Base-by-base conservation (phyloP, 1,140 invertebrate genomes). In the Chironomus striatipennis region DNA sequence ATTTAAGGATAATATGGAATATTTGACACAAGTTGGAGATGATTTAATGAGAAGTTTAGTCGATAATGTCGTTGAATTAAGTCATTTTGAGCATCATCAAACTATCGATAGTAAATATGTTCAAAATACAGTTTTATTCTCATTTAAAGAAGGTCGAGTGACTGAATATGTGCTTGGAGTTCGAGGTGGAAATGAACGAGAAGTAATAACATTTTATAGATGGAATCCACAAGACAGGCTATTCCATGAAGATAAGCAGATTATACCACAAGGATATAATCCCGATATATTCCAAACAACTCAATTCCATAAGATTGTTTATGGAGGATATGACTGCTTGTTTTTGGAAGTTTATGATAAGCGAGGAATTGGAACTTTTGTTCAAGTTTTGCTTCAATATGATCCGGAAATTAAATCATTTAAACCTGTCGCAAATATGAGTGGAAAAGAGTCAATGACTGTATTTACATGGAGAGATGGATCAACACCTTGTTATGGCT, bases 1-100 rank as follows among this genome's bases (percentile, higher is more conserved):
- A 70, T 70, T 70, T 70, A 18, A 70, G 20, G 18, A 18, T 7
- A 70, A 70, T 20, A 18, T 70, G 17, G 65, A 70, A 18, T 8
- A 70, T 18, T 20, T 70, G 18, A 18, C 65, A 21, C 8, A 18
- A 70, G 20, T 70, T 3, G 7, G 17, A 3, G 17, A 70, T 20
- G 18, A 70, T 18, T 20, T 70, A 21, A 70, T 70, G 2, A 10
- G 18, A 21, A 70, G 65, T 21, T 18, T 70, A 9, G 18, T 18
- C 7, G 65, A 70, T 7, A 21, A 9, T 18, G 65, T 21, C 1
- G 18, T 20, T 7, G 65, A 70, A 21, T 70, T 70, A 12, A 70
- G 65, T 70, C 65, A 70, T 10, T 70, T 70, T 70, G 65, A 70
- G 10, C 65, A 70, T 70, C 17, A 20, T 18, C 65, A 70, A 20